Conservation (phyloP, 2,113 vertebrate species). For the Glaucidium brasilianum region DNA sequence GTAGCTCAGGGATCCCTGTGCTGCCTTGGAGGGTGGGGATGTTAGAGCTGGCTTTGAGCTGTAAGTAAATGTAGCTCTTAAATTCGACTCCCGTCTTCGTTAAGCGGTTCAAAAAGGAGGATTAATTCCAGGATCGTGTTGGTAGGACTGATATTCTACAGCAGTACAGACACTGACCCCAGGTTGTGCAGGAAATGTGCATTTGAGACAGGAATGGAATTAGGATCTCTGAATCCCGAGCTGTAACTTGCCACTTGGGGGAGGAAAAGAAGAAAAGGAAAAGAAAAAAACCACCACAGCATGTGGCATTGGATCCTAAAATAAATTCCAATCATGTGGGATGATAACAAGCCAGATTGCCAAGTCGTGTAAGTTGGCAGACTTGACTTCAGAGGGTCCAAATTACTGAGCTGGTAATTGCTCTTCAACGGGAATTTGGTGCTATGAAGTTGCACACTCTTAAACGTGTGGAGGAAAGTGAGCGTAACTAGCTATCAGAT, state of each 20-base stretch:
- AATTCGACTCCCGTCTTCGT: not conserved
- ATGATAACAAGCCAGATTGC: constrained; percentile 50
- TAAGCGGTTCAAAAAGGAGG: not conserved
- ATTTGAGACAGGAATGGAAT: not conserved
- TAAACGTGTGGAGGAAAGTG: not conserved
- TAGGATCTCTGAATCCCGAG: not conserved
- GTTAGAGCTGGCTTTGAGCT: not conserved
- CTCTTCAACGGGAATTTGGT: not conserved
- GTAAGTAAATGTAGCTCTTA: not conserved
- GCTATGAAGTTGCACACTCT: not conserved
- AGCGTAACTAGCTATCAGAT: not conserved
- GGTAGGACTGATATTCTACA: not conserved
- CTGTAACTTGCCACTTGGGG: not conserved
- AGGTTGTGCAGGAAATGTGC: not conserved
- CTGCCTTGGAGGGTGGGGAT: not conserved
- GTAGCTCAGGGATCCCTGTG: not conserved
- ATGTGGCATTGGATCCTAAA: constrained; percentile 47
- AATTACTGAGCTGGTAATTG: not conserved
- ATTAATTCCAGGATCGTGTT: not conserved
- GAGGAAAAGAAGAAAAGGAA: not conserved
- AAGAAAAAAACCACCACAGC: not conserved
- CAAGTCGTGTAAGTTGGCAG: not conserved
- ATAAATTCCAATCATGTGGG: constrained; percentile 55
- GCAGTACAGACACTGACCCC: not conserved
- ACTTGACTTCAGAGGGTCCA: constrained; percentile 16